Base-by-base conservation (phyloP, 2,888 invertebrate species). In the Chrysolina haemoptera region DNA sequence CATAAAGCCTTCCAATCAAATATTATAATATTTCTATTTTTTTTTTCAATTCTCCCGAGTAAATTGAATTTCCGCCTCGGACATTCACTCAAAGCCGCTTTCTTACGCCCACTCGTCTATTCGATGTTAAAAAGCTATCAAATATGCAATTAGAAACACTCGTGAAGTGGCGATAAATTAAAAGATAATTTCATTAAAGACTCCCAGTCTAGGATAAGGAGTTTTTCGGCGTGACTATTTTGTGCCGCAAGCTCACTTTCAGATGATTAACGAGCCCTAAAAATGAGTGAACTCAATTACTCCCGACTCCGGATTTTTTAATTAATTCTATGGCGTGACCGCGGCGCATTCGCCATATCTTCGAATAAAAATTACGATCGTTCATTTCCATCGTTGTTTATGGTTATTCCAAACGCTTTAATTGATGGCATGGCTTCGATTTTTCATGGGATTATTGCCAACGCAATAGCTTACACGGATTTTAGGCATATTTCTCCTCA, bases 121-220 rank as follows among this genome's bases (percentile, higher is more conserved):
- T 67, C 67, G 35, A 35, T 53, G 48, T 35, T 67, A 40, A 53
- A 50, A 53, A 53, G 20, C 63, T 63, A 62, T 66, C 67, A 68
- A 48, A 62, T 53, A 53, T 65, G 68, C 64, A 71, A 71, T 71
- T 66, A 68, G 71, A 72, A 72, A 53, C 50, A 72, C 55, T 63
- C 53, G 40, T 40, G 40, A 59, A 59, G 67, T 67, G 43, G 41
- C 53, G 68, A 72, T 72, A 63, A 72, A 68, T 68, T 72, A 68
- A 72, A 68, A 72, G 72, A 68, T 72, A 68, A 67, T 72, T 68
- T 68, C n/a, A 72, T 72, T 71, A 62, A 67, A 40, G 63, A 50
- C 40, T 53, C 55, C 43, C 43, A 68, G 59, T 68, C 27, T 63
- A 63, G 62, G 63, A 55, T 41, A 63, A 46, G 35, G 67, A 50